Base-by-base conservation (phyloP, 2,113 vertebrate genomes). In the Lagopus leucura region DNA sequence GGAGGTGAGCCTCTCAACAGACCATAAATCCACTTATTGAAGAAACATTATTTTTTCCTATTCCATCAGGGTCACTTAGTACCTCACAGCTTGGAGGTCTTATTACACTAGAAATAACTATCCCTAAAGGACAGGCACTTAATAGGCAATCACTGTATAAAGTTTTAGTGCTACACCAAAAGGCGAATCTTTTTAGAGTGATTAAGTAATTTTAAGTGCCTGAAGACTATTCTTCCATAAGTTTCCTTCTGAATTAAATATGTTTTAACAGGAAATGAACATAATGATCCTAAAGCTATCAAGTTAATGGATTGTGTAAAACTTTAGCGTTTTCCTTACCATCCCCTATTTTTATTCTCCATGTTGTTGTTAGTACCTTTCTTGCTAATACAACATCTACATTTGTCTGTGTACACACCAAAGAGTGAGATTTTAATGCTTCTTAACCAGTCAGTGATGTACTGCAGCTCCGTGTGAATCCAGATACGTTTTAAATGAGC, bases 391-490 rank as follows among this genome's bases (percentile, higher is more conserved):
- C 75, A 88, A 66, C 50, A 82, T 82, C 86, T 75, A 72, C 3
- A 0, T 72, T 89, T 89, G 42, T 93, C 86, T 88, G 82, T 88
- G 82, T 13, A 4, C 36, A 80, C 16, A 86, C 57, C n/a, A 28
- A 79, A 76, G 25, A 91, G 24, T 77, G 50, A 90, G 45, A 94
- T 87, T 94, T 95, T 93, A 91, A 92, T 84, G 40, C 57, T 92
- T 91, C 89, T 93, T 96, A 96, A 96, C 60, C 73, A 92, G 81
- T 45, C 48, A 72, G 12, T 94, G 82, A 89, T 95, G 57, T 94
- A 94, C 71, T 74, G 64, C 65, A 88, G 48, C 89, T 76, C 65
- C 86, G 71, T 71, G 73, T 88, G 88, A 96, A 96, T 67, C 38
- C 85, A 75, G 55, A 65, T 15, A 36, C 15, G 43, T 81, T 78